Evolutionary conservation across 2,113 vertebrate genomes (phyloP).

Genomic region (Nesoenas mayeri): DNA sequence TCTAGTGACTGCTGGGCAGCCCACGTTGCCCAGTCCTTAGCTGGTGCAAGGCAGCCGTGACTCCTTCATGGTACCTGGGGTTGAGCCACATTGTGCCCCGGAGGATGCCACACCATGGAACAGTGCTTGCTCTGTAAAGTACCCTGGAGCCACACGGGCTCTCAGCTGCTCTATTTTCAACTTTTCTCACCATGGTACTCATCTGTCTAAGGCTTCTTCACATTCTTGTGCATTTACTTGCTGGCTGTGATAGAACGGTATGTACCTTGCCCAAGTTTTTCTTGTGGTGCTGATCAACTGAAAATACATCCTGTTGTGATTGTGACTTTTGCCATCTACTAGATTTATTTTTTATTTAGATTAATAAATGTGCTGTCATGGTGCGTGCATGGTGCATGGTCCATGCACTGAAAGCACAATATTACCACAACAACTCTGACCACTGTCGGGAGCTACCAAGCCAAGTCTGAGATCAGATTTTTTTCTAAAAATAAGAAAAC

Average conservation of each 20-base stretch:
- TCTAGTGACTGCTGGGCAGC: not conserved
- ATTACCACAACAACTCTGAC: not conserved
- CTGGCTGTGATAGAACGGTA: not conserved
- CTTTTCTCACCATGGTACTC: not conserved
- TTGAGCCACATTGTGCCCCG: rapidly evolving
- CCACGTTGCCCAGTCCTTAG: not conserved
- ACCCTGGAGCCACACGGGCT: not conserved
- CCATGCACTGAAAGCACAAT: not conserved
- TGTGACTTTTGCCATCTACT: not conserved
- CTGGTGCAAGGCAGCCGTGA: not conserved
- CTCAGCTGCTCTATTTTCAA: not conserved
- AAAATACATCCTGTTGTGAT: not conserved
- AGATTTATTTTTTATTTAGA: not conserved
- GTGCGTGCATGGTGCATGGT: not conserved
- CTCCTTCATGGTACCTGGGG: not conserved
- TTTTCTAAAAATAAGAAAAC: not conserved
- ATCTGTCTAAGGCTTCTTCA: not conserved
- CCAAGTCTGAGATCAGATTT: not conserved
- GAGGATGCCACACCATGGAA: not conserved
- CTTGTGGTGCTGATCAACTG: not conserved
- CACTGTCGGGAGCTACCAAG: not conserved
- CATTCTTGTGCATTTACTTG: not conserved
- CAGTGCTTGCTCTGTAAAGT: not conserved
- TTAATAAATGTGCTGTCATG: not conserved
- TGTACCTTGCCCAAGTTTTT: not conserved